These are phyloP conservation scores for Sinocyclocheilus anophthalmus DNA, from an alignment of 2,113 vertebrate species.

Conservation along the genomic window DNA sequence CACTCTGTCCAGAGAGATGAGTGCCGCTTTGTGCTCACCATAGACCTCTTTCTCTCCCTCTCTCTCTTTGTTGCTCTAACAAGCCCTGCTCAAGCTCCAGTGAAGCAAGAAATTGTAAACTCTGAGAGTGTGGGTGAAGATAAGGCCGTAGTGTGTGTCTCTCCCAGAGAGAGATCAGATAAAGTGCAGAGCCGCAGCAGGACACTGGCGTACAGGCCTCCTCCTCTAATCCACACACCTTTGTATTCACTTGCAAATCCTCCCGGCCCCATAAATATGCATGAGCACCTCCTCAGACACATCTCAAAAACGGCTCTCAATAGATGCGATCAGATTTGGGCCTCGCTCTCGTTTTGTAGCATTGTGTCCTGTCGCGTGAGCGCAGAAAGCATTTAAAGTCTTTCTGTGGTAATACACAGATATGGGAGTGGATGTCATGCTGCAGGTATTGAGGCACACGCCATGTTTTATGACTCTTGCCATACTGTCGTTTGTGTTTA, in stretches of 20 bases:
- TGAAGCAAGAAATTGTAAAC: slow-evolving; percentile 99
- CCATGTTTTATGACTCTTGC: slow-evolving; percentile 12
- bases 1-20: slow-evolving; percentile 87
- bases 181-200: slow-evolving; percentile 88
- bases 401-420: slow-evolving; percentile 54
- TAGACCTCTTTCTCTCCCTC: slow-evolving; percentile 88
- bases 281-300: slow-evolving; percentile 79
- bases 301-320: slow-evolving; percentile 70
- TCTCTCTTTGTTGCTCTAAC: slow-evolving; percentile 97
- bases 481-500: neutral
- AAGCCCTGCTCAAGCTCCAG: slow-evolving; percentile 96
- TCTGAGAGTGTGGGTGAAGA: slow-evolving; percentile 94
- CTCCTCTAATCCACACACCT: slow-evolving; percentile 90
- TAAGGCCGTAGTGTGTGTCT: slow-evolving; percentile 98
- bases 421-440: slow-evolving; percentile 50
- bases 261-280: slow-evolving; percentile 95
- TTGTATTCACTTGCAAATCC: slow-evolving; percentile 89
- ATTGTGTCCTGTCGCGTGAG: slow-evolving; percentile 61
- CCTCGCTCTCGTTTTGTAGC: slow-evolving; percentile 62
- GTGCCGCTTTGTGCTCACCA: slow-evolving; percentile 91
- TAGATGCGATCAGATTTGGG: slow-evolving; percentile 70
- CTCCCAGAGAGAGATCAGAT: slow-evolving; percentile 91
- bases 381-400: slow-evolving; percentile 49
- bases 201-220: slow-evolving; percentile 89
- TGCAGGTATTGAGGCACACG: slow-evolving; percentile 56